A percentile compares a stretch with the other conserved stretches of the same genome.
Conservation (phyloP, 2,113 vertebrate species). For the Collichthys lucidus region DNA sequence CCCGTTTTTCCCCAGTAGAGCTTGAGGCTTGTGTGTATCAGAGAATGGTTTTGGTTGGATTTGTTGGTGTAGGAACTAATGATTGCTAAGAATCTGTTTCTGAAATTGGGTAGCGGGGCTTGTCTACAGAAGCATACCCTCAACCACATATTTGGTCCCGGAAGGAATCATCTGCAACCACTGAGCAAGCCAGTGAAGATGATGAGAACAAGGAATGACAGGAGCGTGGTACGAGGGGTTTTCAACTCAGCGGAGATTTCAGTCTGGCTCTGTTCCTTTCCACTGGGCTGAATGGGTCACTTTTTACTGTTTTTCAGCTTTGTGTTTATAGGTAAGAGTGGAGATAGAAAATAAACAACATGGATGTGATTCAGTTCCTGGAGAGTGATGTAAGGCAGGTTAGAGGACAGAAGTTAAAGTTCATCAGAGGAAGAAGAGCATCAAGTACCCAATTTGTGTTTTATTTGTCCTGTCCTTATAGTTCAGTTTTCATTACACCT, state of each 20-base stretch:
- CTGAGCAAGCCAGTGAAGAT: slow-evolving; percentile 18
- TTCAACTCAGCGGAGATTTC: slow-evolving; percentile 19
- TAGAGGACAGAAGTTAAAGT: not conserved
- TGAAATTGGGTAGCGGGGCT: slow-evolving; percentile 2
- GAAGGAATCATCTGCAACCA: slow-evolving; percentile 30
- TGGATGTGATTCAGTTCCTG: not conserved
- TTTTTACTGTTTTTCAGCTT: not conserved
- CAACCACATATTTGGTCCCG: slow-evolving; percentile 9
- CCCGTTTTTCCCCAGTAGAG: slow-evolving; percentile 4
- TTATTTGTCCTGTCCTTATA: not conserved
- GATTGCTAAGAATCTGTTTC: slow-evolving; percentile 31
- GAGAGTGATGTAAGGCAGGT: not conserved
- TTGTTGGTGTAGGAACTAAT: slow-evolving; percentile 19
- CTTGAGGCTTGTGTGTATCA: not conserved
- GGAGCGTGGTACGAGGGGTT: not conserved
- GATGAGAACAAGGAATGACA: slow-evolving; percentile 36
- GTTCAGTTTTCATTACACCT: too few species aligned
- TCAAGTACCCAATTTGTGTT: not conserved
- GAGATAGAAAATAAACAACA: not conserved
- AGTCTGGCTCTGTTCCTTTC: slow-evolving; percentile 18
- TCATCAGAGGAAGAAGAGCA: not conserved
- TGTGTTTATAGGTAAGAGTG: not conserved
- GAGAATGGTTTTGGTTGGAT: slow-evolving; percentile 27
- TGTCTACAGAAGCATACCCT: not conserved
- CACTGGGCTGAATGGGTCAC: not conserved